Base-by-base conservation (phyloP, 2,113 vertebrate species). In the Ptyas mucosa region DNA sequence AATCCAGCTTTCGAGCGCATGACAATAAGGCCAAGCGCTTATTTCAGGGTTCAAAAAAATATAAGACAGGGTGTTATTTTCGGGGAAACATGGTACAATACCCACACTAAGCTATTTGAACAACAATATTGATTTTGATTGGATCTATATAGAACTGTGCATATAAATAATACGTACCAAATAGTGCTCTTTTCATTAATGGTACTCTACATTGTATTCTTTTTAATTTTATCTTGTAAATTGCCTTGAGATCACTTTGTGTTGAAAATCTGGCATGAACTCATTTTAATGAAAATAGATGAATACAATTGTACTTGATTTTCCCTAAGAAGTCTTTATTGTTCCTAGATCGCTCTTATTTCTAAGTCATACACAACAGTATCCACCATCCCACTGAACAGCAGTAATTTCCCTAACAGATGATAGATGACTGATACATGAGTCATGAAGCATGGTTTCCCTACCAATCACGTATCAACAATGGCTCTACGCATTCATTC, bases 391-490 rank as follows among this genome's bases (percentile, higher is more conserved):
- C 46, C 10, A 12, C 10, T 91, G 7, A 43, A 88, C 58, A 88
- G 57, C 26, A 91, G 1, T 52, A 43, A 18, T 85, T 23, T 81
- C 34, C 3, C 75, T 81, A 81, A 3, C 3, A 81, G 75, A 81
- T 21, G 75, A 81, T 8, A 75, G 69, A 81, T 81, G 34, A 39
- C 69, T 34, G 34, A 81, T 81, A 8, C 34, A 43, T 81, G 34
- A 81, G 81, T 43, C 53, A 64, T 64, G 90, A 95, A 94, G 95
- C 90, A 26, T 92, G 53, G 91, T 92, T 96, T 92, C 92, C 88
- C 6, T 0, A 49, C 0, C 29, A 75, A 91, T 55, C 90, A 95
- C 91, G 61, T 90, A 61, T 61, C 88, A 94, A 91, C 92, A 92
- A 39, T 87, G 85, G 89, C 51, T 23, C 24, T 92, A 93, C 89